Conservation (phyloP, 2,888 invertebrate genomes). For the Cerastis rubricosa region DNA sequence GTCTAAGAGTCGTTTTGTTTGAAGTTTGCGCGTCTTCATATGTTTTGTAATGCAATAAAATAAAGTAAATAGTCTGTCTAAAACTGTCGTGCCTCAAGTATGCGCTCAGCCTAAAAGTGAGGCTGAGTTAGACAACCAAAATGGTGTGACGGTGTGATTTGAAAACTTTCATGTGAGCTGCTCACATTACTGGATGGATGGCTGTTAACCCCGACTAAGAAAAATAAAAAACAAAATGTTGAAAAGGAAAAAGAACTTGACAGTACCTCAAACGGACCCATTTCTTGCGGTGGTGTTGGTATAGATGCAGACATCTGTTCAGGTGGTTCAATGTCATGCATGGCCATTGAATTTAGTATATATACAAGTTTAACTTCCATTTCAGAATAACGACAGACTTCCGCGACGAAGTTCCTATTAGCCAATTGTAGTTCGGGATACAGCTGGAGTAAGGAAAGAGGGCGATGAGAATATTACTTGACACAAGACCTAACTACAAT, state of each 20-base stretch:
- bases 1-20: too few relatives aligned
- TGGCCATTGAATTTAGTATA: constrained; percentile 94
- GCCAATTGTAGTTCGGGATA: constrained; percentile 93
- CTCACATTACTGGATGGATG: too few relatives aligned
- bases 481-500: not conserved
- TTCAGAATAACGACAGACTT: constrained; percentile 96
- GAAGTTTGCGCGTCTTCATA: too few relatives aligned
- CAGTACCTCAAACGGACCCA: constrained; percentile 94
- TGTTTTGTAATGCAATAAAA: too few relatives aligned
- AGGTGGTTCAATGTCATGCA: constrained; percentile 92
- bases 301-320: constrained; percentile 91
- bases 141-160: not conserved
- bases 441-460: constrained; percentile 71
- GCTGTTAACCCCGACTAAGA: not conserved
- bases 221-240: too few relatives aligned
- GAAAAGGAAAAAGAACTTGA: not conserved
- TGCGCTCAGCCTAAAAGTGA: too few relatives aligned
- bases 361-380: constrained; percentile 95
- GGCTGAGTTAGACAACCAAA: not conserved
- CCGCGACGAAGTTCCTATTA: constrained; percentile 95
- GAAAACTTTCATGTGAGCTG: not conserved
- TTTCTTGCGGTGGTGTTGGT: constrained; percentile 93
- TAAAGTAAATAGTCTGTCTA: too few relatives aligned
- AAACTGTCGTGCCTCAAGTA: too few relatives aligned
- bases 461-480: not conserved